Percentiles rank a stretch among this genome's conserved stretches.
These are phyloP conservation scores for Pangasianodon hypophthalmus DNA, from an alignment of 2,113 vertebrate species.

Conservation along the genomic window DNA sequence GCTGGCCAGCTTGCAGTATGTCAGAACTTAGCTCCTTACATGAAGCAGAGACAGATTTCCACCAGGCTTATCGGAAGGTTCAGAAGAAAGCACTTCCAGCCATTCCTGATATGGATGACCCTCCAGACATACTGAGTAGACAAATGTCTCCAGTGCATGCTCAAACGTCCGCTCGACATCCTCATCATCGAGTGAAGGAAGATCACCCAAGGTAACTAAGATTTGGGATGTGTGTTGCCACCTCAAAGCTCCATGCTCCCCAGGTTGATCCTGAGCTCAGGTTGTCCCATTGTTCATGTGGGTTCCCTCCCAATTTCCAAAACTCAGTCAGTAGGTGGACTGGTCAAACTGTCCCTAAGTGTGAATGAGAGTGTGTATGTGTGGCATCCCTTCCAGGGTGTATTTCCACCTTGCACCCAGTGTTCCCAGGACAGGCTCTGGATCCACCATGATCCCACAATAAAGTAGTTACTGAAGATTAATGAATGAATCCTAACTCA, in stretches of 20 bases:
- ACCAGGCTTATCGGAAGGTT: conserved; percentile 81
- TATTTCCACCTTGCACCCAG: background rate
- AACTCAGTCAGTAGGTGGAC: background rate
- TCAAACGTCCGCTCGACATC: conserved; percentile 65
- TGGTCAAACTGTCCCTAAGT: background rate
- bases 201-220: conserved; percentile 51
- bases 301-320: background rate
- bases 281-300: background rate
- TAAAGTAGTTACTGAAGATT: background rate
- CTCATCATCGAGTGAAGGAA: conserved; percentile 61
- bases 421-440: background rate
- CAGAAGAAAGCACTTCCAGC: conserved; percentile 85
- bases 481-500: background rate
- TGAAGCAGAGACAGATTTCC: conserved; percentile 82
- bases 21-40: conserved; percentile 95
- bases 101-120: conserved; percentile 77
- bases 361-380: background rate
- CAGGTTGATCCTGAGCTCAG: background rate
- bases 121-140: conserved; percentile 75
- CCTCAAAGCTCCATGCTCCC: background rate
- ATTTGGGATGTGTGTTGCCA: background rate
- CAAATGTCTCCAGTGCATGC: conserved; percentile 63
- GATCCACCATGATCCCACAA: background rate
- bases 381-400: background rate
- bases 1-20: conserved; percentile 82